Base-by-base conservation (phyloP, 2,113 vertebrate species). In the Pseudorasbora parva region DNA sequence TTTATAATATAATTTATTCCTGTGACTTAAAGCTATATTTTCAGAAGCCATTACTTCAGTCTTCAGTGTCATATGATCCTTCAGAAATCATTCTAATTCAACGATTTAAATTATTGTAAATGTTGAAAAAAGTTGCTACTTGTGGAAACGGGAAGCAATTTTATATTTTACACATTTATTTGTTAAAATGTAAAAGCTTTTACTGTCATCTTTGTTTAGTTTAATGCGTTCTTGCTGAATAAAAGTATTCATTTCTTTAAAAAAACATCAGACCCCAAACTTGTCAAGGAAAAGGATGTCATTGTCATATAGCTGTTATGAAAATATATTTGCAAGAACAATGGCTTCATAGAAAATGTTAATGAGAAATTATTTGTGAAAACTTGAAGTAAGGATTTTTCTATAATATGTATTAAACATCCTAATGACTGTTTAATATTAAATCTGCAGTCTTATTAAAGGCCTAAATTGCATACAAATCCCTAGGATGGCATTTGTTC, bases 401-500 rank as follows among this genome's bases (percentile, higher is more conserved):
- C 11, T 11, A 45, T 23, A 41, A 82, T 14, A 15, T 62, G 11
- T n/a, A 57, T 60, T 66, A 73, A 60, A 82, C 37, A 82, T 33
- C 41, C 15, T 76, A 86, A 78, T 69, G 60, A 21, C 51, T 56
- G 45, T 60, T 62, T 78, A 74, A 84, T 78, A 84, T 68, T 77
- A 69, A 51, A 75, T 54, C 54, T 49, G 8, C 11, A 10, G 75
- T 21, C 21, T 69, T 43, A 47, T 54, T n/a, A 49, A 60, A 15
- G 17, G 59, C 43, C 60, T 66, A 49, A 37, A 30, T 85, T 84
- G 82, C 78, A 87, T 72, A 60, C 23, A 82, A 75, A 85, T 25
- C 81, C 75, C 82, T 51, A 43, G 75, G 64, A 66, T 83, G 83
- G 68, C 75, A 85, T 83, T 82, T 86, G 59, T 74, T 75, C 30